Percentiles rank a stretch among this genome's conserved stretches.
phyloP scores from a whole-genome alignment of 2,888 invertebrate genomes.

The Liopterus haemorrhoidalis region DNA sequence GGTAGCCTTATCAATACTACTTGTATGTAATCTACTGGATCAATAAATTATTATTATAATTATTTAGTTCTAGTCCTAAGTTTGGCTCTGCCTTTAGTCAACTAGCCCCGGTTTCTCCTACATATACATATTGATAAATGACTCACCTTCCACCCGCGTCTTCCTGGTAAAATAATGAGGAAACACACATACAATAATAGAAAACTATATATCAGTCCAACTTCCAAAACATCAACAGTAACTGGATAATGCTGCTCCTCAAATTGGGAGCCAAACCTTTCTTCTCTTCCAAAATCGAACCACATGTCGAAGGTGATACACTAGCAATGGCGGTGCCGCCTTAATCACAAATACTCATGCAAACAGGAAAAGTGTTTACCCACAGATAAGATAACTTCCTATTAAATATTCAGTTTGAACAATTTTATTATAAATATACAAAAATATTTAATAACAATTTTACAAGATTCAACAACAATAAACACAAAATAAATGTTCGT shows the following conservation, averaged over 20 bases:
- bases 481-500: no score
- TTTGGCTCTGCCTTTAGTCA: no score
- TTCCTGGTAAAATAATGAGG: constrained; percentile 41
- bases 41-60: no score
- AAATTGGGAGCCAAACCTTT: constrained; percentile 46
- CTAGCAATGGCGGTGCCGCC: no score
- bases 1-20: no score
- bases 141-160: constrained; percentile 34
- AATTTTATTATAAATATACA: constrained; percentile 3
- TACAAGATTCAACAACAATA: no score
- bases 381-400: constrained; percentile 1
- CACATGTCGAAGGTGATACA: constrained; percentile 33
- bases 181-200: constrained; percentile 43
- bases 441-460: neutral
- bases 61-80: no score
- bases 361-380: neutral
- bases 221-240: constrained; percentile 46
- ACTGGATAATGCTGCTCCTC: constrained; percentile 42
- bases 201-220: constrained; percentile 44
- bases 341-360: constrained; percentile 3
- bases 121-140: constrained; percentile 10
- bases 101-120: no score
- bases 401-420: neutral
- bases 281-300: constrained; percentile 40
- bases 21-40: no score